Conservation (phyloP, 2,113 vertebrate genomes). For the Apistogramma diplotaenia region DNA sequence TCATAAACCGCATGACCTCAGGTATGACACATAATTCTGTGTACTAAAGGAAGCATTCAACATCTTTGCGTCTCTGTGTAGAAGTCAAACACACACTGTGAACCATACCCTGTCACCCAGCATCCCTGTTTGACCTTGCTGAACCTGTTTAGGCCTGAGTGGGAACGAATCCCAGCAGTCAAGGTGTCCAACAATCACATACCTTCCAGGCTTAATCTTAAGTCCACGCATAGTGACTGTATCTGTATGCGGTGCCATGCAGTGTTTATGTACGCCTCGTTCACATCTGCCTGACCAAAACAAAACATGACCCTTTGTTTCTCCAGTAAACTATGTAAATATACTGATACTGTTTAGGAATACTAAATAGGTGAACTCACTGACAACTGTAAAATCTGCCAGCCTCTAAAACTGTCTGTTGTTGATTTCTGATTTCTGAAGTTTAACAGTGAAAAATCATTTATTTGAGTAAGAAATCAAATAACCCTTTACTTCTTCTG, state of each 20-base stretch:
- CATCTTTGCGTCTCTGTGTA: background rate
- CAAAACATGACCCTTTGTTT: background rate
- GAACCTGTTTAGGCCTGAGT: background rate
- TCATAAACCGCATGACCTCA: too few species aligned
- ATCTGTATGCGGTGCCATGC: background rate
- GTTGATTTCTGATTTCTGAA: too few species aligned
- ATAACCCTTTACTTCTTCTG: too few species aligned
- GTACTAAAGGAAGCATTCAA: background rate
- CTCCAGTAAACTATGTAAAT: too few species aligned
- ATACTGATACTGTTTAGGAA: too few species aligned
- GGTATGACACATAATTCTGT: too few species aligned
- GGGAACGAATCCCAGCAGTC: background rate
- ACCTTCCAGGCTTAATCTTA: background rate
- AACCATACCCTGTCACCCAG: background rate
- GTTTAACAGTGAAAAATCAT: too few species aligned
- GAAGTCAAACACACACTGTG: background rate
- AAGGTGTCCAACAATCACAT: background rate
- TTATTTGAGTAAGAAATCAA: too few species aligned
- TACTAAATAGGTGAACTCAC: too few species aligned
- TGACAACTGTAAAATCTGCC: too few species aligned
- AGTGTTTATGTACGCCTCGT: background rate
- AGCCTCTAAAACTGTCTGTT: too few species aligned
- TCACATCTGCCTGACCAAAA: background rate
- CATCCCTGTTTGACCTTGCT: too few species aligned
- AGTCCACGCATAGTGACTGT: background rate